Base-by-base conservation (phyloP, 2,113 vertebrate genomes). In the Mobula birostris region DNA sequence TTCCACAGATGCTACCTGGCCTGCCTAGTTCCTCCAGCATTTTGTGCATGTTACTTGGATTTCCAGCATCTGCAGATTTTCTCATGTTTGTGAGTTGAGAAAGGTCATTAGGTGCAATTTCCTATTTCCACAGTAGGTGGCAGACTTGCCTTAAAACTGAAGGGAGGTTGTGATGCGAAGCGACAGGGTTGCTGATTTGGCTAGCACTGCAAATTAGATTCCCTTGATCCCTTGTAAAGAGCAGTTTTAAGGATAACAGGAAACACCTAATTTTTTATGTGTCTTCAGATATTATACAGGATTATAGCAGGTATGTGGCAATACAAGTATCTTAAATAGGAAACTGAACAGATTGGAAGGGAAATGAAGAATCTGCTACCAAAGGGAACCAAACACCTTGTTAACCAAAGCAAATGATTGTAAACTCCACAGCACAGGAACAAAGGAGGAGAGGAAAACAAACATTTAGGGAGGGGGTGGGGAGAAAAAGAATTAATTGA, bases 81-180 rank as follows among this genome's bases (percentile, higher is more conserved):
- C 48, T 48, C 3, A 48, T 48, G 1, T 48, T 48, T 48, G 48
- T 48, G 48, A 48, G 48, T 4, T 48, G 68, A 12, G 87, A 68
- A 72, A 14, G 27, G 8, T 74, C 29, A 32, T 48, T 40, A 93
- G 36, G 8, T 93, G 91, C 70, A 93, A 17, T 74, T 70, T 93
- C 11, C 91, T 56, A 3, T 93, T 93, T 72, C 9, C 32, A 93
- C 91, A 76, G 19, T 76, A 93, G 91, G 36, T 93, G 91, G 91
- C 61, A 70, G 36, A 48, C 91, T 93, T 93, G 91, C 17, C 91
- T 74, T 93, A 74, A 70, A 93, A 93, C 91, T 74, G 70, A 76
- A 48, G 4, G 70, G 72, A 76, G 27, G 68, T 56, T 74, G 1
- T 40, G 11, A 27, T 6, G 2, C 40, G 56, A 21, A 36, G 36